Evolutionary conservation across 1,140 invertebrate species (phyloP), one percentile per base, ranked within the genome.

Genomic region (Acyrthosiphon pisum): DNA sequence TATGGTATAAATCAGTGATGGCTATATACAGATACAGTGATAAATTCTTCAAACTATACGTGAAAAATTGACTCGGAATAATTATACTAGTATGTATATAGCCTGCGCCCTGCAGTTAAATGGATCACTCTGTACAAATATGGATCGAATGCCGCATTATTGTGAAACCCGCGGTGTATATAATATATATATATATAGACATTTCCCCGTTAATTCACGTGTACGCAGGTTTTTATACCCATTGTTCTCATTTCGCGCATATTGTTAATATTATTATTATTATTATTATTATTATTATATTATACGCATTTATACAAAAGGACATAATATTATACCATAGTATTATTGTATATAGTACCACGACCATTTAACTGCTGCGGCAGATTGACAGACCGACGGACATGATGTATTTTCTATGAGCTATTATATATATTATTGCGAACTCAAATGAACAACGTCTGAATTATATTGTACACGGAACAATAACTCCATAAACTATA

Each of bases 401-500:
- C 37, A 44, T 84, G n/a, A 76, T 76, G 30, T 35, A n/a, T 76
- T 76, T 76, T 35, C 30, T 76, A 76, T 76, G 83, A 84, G 23
- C 83, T 84, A 44, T 84, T 81, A 46, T 46, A 41, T 41, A 41
- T 41, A 41, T 41, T 41, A 87, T 48, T 22, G 7, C n/a, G 46
- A 87, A 50, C 86, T n/a, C 44, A 18, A 50, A 87, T 87, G 48
- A n/a, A 87, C 20, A n/a, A 86, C 26, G 84, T 46, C 44, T 86
- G 84, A 86, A 46, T 86, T 46, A 86, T 46, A 86, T 46, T 26
- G 9, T 87, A 48, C 46, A 50, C 30, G 86, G 26, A 90, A 90
- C 50, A 90, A 90, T 90, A 90, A 60, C 50, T 90, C 22, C 35
- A 60, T 90, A 90, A 56, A 60, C 53, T 60, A 90, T 90, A 90